phyloP scores from a whole-genome alignment of 2,888 invertebrate genomes.

The Limnephilus rhombicus region DNA sequence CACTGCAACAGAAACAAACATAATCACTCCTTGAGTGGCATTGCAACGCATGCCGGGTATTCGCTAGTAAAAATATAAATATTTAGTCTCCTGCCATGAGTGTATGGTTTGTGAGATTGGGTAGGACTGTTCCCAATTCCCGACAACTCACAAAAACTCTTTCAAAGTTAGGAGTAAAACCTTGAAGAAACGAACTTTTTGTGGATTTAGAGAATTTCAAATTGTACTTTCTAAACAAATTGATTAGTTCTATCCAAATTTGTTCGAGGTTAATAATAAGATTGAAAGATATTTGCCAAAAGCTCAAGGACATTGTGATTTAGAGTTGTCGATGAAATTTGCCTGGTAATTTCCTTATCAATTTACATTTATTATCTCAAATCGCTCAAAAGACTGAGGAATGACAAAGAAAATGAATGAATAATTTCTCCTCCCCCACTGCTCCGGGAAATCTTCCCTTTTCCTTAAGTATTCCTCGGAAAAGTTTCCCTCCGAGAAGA shows the following conservation, averaged over 20 bases:
- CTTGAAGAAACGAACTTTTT: too few species aligned
- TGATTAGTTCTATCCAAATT: neutral
- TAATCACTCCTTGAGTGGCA: too few species aligned
- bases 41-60: too few species aligned
- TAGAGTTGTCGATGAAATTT: slow-evolving; percentile 11
- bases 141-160: too few species aligned
- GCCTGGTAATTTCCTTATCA: neutral
- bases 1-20: too few species aligned
- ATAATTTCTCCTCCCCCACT: neutral
- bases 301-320: neutral
- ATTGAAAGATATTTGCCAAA: neutral
- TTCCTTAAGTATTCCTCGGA: neutral
- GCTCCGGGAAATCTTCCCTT: neutral
- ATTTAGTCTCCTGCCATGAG: too few species aligned
- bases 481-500: neutral
- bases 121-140: too few species aligned
- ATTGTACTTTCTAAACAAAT: neutral
- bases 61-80: too few species aligned
- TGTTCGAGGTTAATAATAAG: neutral
- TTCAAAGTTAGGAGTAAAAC: too few species aligned
- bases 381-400: slow-evolving; percentile 16
- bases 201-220: neutral
- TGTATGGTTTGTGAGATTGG: too few species aligned
- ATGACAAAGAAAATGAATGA: slow-evolving; percentile 25
- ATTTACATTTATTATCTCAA: slow-evolving; percentile 20